A percentile compares a stretch with the other conserved stretches of the same genome.
Evolutionary conservation across 2,888 invertebrate species (phyloP).

Genomic region (Odontomyia ornata): DNA sequence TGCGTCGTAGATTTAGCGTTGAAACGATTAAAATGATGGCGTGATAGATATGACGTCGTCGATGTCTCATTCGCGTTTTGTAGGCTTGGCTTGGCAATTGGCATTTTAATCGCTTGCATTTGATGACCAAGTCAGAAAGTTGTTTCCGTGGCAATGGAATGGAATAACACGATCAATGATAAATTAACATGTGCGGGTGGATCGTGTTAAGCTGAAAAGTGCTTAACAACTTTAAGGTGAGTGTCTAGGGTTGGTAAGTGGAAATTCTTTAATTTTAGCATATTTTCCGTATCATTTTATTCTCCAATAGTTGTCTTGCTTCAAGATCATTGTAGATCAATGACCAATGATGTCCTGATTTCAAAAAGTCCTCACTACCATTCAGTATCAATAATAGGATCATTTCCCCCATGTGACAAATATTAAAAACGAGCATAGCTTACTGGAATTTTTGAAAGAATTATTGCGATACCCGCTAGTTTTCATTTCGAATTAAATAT

Average conservation of each 20-base stretch:
- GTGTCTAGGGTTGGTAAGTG: neutral
- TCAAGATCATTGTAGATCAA: too few relatives aligned
- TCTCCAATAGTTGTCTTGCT: too few relatives aligned
- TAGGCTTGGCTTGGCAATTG: neutral
- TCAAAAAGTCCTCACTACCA: too few relatives aligned
- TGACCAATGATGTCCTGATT: too few relatives aligned
- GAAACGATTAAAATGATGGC: neutral
- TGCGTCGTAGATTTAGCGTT: neutral
- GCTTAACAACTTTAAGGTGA: neutral
- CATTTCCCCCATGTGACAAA: too few relatives aligned
- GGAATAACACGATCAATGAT: neutral
- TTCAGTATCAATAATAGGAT: too few relatives aligned
- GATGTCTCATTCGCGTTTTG: slow-evolving; percentile 3
- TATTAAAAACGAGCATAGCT: too few relatives aligned
- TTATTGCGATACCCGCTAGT: too few relatives aligned
- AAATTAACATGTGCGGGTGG: slow-evolving; percentile 19
- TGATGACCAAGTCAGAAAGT: slow-evolving; percentile 18
- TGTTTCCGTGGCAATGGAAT: slow-evolving; percentile 4
- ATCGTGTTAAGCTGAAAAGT: neutral
- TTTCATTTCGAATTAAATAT: too few relatives aligned
- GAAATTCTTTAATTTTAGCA: too few relatives aligned
- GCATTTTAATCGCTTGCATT: slow-evolving; percentile 18
- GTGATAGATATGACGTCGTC: slow-evolving; percentile 7
- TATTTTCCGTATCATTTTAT: too few relatives aligned
- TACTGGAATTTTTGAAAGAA: too few relatives aligned